Evolutionary conservation across 37 sponge, comb jelly and placozoan genomes (phyloP).

Genomic region (Bolinopsis microptera): DNA sequence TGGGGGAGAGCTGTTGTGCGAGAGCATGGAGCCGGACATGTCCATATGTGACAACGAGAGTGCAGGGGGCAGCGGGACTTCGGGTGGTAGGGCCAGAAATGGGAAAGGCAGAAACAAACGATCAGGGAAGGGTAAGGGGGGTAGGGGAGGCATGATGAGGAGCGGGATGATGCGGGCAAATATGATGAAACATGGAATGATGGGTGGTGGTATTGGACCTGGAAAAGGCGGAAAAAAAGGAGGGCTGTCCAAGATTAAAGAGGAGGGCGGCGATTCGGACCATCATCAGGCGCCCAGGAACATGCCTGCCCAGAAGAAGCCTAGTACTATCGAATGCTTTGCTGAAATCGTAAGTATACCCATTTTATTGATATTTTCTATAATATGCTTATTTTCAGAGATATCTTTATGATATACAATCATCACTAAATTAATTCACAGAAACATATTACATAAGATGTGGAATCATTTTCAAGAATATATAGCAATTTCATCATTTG

Average conservation of each 20-base stretch:
- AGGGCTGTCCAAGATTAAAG: neutral
- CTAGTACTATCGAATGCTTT: neutral
- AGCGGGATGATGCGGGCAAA: neutral
- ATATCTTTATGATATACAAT: too few species aligned
- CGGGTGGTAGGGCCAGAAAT: neutral
- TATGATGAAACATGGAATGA: neutral
- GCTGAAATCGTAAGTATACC: conserved; percentile 57
- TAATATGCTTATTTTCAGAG: too few species aligned
- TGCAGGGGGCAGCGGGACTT: neutral
- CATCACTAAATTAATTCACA: too few species aligned
- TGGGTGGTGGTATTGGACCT: neutral
- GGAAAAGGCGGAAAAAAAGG: neutral
- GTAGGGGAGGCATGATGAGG: neutral
- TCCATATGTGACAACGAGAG: neutral
- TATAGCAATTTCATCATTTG: too few species aligned
- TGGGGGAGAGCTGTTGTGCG: conserved; percentile 34
- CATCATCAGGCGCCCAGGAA: neutral
- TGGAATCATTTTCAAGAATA: too few species aligned
- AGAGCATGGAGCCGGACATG: neutral
- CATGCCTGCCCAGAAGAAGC: neutral
- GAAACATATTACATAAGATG: too few species aligned
- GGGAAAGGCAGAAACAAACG: neutral
- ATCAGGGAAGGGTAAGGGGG: neutral
- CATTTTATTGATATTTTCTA: neutral
- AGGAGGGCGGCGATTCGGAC: neutral